A percentile compares a stretch with the other conserved stretches of the same genome.
Evolutionary conservation across 30 jellyfish, hydroid and myxozoan genomes (phyloP).

Genomic region (Phacellophora camtschatica): DNA sequence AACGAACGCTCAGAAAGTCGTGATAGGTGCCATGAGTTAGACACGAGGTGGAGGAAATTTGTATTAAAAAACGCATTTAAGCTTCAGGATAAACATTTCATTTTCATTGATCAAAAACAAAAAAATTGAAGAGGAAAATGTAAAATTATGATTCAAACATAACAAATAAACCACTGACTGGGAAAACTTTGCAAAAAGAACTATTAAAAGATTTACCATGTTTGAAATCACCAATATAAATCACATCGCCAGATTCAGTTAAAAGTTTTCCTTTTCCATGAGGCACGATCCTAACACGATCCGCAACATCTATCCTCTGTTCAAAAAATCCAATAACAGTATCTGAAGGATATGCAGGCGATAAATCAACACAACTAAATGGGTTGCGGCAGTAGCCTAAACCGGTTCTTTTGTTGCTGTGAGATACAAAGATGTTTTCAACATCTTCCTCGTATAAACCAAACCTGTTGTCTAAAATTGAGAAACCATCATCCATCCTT

Average conservation of each 20-base stretch:
- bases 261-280: constrained; percentile 30
- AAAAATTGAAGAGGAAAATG: no score
- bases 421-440: neutral
- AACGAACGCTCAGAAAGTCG: no score
- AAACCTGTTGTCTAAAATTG: neutral
- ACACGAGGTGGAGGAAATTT: no score
- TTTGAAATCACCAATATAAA: constrained; percentile 23
- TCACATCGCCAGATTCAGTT: neutral
- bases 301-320: neutral
- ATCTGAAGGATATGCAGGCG: constrained; percentile 22
- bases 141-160: no score
- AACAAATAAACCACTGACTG: no score
- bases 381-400: constrained; percentile 33
- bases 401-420: neutral
- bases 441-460: constrained; percentile 30
- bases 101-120: no score
- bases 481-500: no score
- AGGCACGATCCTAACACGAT: constrained; percentile 5
- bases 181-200: no score
- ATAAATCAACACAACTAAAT: neutral
- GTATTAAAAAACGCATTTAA: no score
- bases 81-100: no score
- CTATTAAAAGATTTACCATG: constrained; percentile 30
- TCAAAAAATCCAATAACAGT: constrained; percentile 34
- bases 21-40: no score